A percentile compares a stretch with the other conserved stretches of the same genome.
phyloP scores from a whole-genome alignment of 2,113 vertebrate species.

The Colius striatus region DNA sequence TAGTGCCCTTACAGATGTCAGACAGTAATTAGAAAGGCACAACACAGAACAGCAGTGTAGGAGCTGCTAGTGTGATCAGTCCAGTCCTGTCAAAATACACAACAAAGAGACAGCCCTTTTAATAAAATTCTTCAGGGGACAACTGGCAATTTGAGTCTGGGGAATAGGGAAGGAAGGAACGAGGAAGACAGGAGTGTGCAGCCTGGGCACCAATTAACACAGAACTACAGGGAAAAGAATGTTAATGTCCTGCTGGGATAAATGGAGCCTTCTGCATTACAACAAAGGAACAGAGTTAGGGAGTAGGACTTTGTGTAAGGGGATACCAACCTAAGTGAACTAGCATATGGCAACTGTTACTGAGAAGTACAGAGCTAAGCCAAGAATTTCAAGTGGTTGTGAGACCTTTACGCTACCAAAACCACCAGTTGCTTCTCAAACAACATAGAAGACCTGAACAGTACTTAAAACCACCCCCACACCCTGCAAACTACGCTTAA shows the following conservation, averaged over 20 bases:
- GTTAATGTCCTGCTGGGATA: background rate
- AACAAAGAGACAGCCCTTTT: background rate
- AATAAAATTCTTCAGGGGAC: background rate
- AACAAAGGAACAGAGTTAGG: conserved; percentile 39
- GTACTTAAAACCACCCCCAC: background rate
- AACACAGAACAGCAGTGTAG: background rate
- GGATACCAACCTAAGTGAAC: conserved; percentile 9
- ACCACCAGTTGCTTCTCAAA: background rate
- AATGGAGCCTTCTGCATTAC: background rate
- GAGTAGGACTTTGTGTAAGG: conserved; percentile 9
- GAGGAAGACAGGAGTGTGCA: background rate
- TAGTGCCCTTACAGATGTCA: background rate
- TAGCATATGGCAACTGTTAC: conserved; percentile 28
- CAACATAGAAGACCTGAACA: background rate
- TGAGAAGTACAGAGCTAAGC: background rate
- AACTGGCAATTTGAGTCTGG: background rate
- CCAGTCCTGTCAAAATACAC: background rate
- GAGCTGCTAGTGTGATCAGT: background rate
- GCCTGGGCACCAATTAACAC: background rate
- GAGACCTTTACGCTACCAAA: conserved; percentile 19
- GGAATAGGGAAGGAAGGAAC: background rate
- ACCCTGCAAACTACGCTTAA: background rate
- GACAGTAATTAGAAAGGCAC: background rate
- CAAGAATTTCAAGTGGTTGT: conserved; percentile 42
- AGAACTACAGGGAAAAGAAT: background rate